These are phyloP conservation scores for Drosophila serrata DNA, from an alignment of 1,140 invertebrate genomes.

Conservation along the genomic window DNA sequence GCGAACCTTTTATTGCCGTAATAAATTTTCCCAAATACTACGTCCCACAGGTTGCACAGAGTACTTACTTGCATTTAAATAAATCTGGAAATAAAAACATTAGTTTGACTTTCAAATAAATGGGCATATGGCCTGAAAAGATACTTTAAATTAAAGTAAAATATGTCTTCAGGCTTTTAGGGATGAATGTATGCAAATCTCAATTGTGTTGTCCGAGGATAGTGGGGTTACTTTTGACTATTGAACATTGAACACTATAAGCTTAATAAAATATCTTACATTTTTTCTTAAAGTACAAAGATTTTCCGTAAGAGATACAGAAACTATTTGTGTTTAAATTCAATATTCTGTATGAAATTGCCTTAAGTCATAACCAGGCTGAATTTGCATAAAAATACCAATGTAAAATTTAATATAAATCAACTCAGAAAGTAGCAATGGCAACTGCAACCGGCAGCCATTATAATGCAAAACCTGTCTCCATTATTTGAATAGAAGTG, in stretches of 20 bases:
- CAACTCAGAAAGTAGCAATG: constrained; percentile 22
- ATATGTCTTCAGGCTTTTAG: neutral
- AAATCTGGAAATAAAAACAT: constrained; percentile 10
- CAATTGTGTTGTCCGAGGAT: neutral
- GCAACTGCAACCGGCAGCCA: constrained; percentile 28
- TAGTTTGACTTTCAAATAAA: neutral
- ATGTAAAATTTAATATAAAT: constrained; percentile 34
- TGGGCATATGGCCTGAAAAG: neutral
- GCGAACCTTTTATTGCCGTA: constrained; percentile 14
- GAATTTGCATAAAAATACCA: constrained; percentile 8
- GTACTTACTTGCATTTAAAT: constrained; percentile 21
- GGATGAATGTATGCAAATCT: too few relatives aligned
- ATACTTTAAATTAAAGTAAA: neutral
- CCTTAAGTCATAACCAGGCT: neutral
- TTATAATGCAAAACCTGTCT: constrained; percentile 41
- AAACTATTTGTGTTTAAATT: constrained; percentile 1
- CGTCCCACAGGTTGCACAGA: constrained; percentile 7
- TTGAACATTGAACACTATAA: neutral
- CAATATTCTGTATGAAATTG: neutral
- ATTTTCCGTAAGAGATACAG: neutral
- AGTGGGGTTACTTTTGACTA: neutral
- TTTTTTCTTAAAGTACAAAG: neutral
- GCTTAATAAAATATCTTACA: neutral
- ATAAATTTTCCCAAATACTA: constrained; percentile 29
- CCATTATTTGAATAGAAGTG: constrained; percentile 45